These are phyloP conservation scores for Clinocottus analis DNA, from an alignment of 2,113 vertebrate genomes.

Conservation along the genomic window DNA sequence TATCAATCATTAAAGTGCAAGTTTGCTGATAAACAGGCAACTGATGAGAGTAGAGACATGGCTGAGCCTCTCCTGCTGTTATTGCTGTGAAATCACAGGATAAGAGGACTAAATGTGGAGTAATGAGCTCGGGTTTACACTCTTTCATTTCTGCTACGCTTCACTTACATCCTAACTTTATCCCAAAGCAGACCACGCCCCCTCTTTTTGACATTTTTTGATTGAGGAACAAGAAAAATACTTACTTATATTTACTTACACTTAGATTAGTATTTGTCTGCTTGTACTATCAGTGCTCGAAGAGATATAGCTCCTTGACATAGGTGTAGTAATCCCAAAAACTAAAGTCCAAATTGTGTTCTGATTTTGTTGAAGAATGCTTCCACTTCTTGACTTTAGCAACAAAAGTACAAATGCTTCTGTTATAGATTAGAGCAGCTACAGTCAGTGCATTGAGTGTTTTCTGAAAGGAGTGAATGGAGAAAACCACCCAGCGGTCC, in stretches of 20 bases:
- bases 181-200: not conserved
- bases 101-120: constrained; percentile 45
- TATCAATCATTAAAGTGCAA: constrained; percentile 83
- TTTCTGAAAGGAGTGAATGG: too few species aligned
- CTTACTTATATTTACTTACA: not conserved
- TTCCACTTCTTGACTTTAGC: not conserved
- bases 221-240: not conserved
- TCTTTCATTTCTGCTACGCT: constrained; percentile 16
- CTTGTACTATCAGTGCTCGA: too few species aligned
- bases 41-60: constrained; percentile 66
- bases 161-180: not conserved
- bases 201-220: not conserved
- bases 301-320: not conserved
- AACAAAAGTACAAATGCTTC: not conserved
- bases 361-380: not conserved
- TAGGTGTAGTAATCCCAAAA: not conserved
- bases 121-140: constrained; percentile 56
- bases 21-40: constrained; percentile 78
- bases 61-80: constrained; percentile 34
- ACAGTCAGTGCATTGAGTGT: too few species aligned
- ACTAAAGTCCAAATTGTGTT: too few species aligned
- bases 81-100: constrained; percentile 47
- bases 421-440: not conserved
- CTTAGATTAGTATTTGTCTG: not conserved
- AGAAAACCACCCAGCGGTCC: too few species aligned